Conservation (phyloP, 2,113 vertebrate genomes). For the Dissostichus mawsoni region DNA sequence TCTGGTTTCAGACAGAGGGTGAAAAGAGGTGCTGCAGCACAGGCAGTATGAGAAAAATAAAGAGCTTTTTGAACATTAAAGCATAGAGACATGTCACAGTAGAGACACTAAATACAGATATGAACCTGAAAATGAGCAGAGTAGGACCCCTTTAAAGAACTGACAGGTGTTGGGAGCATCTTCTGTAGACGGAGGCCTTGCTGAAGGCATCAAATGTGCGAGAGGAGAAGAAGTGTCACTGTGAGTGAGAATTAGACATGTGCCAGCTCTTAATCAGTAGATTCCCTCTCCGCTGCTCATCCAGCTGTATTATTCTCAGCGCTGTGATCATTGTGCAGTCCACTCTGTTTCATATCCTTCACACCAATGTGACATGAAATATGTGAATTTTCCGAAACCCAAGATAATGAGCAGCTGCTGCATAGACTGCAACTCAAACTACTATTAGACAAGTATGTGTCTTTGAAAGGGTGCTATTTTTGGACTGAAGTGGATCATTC, state of each 20-base stretch:
- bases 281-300: slow-evolving; percentile 21
- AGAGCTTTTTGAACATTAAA: no score
- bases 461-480: slow-evolving; percentile 41
- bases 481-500: neutral
- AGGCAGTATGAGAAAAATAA: no score
- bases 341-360: slow-evolving; percentile 35
- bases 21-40: no score
- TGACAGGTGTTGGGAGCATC: neutral
- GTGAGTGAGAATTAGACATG: slow-evolving; percentile 28
- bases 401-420: slow-evolving; percentile 50
- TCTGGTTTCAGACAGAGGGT: no score
- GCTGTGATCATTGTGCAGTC: slow-evolving; percentile 49
- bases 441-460: neutral
- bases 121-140: no score
- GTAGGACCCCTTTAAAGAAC: no score
- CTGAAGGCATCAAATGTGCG: neutral
- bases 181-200: neutral
- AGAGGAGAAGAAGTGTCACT: neutral
- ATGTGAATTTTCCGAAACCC: slow-evolving; percentile 5
- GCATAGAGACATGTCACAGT: no score
- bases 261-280: slow-evolving; percentile 42
- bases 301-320: slow-evolving; percentile 34
- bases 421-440: slow-evolving; percentile 24
- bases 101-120: no score
- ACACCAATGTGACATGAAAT: slow-evolving; percentile 23